phyloP scores from a whole-genome alignment of 2,888 invertebrate genomes.

The Epinotia brunnichana region DNA sequence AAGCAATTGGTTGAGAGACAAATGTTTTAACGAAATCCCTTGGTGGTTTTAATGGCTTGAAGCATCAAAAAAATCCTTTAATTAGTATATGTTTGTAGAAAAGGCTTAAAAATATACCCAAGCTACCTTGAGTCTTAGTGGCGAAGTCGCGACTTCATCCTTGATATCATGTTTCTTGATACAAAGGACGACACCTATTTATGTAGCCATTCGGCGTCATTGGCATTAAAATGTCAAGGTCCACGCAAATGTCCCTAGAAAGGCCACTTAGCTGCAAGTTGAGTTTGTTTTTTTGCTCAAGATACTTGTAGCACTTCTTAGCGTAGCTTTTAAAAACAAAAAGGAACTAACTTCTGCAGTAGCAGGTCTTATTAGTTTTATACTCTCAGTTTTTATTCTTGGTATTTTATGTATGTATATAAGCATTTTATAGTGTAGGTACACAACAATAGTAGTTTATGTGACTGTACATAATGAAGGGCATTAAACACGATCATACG shows the following conservation, averaged over 20 bases:
- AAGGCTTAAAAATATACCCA: no score
- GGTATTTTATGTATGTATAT: background rate
- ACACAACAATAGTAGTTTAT: no score
- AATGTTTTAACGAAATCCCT: no score
- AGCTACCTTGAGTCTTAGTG: background rate
- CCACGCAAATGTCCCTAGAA: background rate
- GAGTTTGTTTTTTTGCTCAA: background rate
- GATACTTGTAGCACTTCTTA: background rate
- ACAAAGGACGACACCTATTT: no score
- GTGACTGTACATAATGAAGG: no score
- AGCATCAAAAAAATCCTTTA: no score
- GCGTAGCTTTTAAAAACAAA: background rate
- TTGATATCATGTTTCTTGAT: background rate
- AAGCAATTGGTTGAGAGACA: no score
- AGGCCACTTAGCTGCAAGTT: constrained; percentile 10
- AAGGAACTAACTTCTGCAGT: background rate
- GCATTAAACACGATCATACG: no score
- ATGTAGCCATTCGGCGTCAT: constrained; percentile 9
- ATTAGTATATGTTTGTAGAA: no score
- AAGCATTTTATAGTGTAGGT: no score
- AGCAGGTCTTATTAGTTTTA: no score
- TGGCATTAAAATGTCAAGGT: constrained; percentile 38
- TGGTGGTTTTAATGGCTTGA: no score
- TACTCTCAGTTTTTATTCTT: background rate
- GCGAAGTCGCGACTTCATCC: background rate